These are phyloP conservation scores for Eupsilia transversa DNA, from an alignment of 2,888 invertebrate genomes.

Conservation along the genomic window DNA sequence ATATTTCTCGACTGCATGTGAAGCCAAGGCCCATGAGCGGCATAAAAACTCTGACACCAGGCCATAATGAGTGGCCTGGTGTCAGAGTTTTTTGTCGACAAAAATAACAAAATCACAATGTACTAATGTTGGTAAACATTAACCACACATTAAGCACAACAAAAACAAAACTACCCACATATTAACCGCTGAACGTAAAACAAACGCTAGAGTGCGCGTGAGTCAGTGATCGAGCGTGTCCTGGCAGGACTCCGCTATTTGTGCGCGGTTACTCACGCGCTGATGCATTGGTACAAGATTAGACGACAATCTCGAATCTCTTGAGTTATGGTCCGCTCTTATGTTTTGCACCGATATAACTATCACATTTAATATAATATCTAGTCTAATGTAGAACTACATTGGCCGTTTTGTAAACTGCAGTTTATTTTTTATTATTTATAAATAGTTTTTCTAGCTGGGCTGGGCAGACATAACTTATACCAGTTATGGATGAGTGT, in stretches of 20 bases:
- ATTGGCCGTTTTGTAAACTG: constrained; percentile 19
- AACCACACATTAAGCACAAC: constrained; percentile 41
- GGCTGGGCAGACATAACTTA: no score
- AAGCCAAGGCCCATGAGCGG: no score
- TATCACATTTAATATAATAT: constrained; percentile 35
- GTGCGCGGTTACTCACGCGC: constrained; percentile 78
- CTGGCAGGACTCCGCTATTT: constrained; percentile 84
- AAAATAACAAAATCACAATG: constrained; percentile 9
- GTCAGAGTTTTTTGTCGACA: no score
- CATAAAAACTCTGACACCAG: no score
- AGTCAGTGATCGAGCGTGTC: constrained; percentile 77
- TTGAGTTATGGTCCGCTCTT: constrained; percentile 50
- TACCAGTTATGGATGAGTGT: neutral
- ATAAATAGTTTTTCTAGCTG: constrained; percentile 1
- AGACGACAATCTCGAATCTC: constrained; percentile 72
- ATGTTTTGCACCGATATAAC: constrained; percentile 55
- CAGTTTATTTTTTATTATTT: no score
- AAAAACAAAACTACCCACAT: constrained; percentile 45
- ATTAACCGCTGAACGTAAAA: constrained; percentile 66
- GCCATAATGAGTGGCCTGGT: no score
- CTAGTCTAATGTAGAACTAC: constrained; percentile 8
- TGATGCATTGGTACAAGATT: constrained; percentile 80
- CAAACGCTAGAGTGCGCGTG: constrained; percentile 71
- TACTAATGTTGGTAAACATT: constrained; percentile 43
- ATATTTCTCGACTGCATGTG: no score